phyloP scores from a whole-genome alignment of 2,888 invertebrate genomes.

The Andrena bucephala region DNA sequence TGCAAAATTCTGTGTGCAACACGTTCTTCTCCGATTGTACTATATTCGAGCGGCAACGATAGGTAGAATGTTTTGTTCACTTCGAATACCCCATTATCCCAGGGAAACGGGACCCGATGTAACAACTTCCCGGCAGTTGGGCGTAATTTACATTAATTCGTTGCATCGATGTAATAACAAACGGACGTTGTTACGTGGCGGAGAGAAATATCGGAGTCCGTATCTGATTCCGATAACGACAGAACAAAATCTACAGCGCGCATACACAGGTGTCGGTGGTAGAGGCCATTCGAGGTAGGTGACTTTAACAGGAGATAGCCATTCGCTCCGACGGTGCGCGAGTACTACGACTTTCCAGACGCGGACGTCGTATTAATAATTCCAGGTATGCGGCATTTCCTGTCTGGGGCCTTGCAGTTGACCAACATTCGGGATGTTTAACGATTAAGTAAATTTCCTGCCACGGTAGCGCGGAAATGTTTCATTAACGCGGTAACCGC shows the following conservation, averaged over 20 bases:
- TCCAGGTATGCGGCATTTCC: background rate
- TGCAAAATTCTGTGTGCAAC: no score
- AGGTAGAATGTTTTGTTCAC: background rate
- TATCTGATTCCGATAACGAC: background rate
- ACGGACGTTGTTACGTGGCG: constrained; percentile 5
- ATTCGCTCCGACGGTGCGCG: no score
- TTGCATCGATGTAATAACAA: background rate
- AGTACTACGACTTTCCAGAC: constrained; percentile 6
- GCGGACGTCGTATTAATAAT: background rate
- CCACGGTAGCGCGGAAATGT: constrained; percentile 2
- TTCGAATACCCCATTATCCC: background rate
- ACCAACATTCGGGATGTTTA: constrained; percentile 12
- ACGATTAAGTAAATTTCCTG: constrained; percentile 28
- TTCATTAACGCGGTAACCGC: constrained; percentile 9
- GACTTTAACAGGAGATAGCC: background rate
- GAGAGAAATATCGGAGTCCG: background rate
- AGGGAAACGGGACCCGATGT: background rate
- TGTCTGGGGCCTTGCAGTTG: background rate
- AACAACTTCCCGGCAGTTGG: background rate
- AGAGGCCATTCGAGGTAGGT: background rate
- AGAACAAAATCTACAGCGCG: background rate
- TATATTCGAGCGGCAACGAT: background rate
- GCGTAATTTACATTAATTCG: constrained; percentile 15
- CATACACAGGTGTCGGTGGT: background rate
- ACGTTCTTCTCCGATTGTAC: no score